Percentiles rank a stretch among this genome's conserved stretches.
Evolutionary conservation across 1,140 invertebrate species (phyloP).

Genomic region (Sesamia nonagrioides): DNA sequence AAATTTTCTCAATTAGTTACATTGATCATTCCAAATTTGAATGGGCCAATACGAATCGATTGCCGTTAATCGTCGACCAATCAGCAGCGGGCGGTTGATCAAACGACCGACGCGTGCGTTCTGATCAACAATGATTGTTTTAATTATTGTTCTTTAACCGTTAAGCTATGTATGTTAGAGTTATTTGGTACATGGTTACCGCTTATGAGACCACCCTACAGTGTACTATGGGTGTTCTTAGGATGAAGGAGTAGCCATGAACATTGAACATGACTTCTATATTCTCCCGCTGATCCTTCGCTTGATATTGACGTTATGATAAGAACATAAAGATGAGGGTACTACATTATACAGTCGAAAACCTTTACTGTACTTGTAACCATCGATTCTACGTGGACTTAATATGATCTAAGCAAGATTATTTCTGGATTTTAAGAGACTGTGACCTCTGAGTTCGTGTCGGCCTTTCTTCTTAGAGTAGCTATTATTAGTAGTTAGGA

Average conservation of each 20-base stretch:
- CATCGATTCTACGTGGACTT: too few relatives aligned
- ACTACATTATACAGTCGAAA: too few relatives aligned
- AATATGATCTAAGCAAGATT: too few relatives aligned
- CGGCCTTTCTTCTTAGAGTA: too few relatives aligned
- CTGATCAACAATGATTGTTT: conserved; percentile 29
- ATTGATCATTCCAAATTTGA: conserved; percentile 51
- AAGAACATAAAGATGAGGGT: too few relatives aligned
- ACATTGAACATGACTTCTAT: background rate
- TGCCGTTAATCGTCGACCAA: conserved; percentile 46
- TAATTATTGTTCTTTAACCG: conserved; percentile 27
- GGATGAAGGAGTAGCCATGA: background rate
- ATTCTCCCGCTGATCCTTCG: background rate
- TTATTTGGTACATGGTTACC: conserved; percentile 1
- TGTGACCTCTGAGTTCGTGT: too few relatives aligned
- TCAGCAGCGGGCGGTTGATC: conserved; percentile 50
- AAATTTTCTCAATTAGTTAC: conserved; percentile 51
- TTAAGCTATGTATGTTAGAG: background rate
- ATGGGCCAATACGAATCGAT: conserved; percentile 42
- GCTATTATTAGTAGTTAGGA: too few relatives aligned
- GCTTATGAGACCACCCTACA: conserved; percentile 24
- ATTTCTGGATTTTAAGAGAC: too few relatives aligned
- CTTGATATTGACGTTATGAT: background rate
- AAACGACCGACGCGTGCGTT: conserved; percentile 59
- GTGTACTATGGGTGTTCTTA: conserved; percentile 18
- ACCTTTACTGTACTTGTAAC: too few relatives aligned